Base-by-base conservation (phyloP, 1,140 invertebrate genomes). In the Trichonephila clavata region DNA sequence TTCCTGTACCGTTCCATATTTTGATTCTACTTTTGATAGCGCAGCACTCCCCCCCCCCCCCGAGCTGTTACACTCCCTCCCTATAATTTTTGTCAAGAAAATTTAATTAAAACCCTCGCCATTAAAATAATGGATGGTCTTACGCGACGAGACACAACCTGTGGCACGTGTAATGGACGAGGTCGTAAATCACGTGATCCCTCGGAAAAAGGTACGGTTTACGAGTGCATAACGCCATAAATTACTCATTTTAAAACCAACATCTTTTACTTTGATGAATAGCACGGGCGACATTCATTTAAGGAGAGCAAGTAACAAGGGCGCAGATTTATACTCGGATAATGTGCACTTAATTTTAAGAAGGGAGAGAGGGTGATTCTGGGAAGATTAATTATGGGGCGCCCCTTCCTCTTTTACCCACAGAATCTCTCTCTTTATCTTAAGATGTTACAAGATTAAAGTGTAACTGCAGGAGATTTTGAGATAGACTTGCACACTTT, bases 111-210 rank as follows among this genome's bases (percentile, higher is more conserved):
- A 68, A 68, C 10, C 2, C 10, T 10, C 8, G 14, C 65, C 65
- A 68, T 68, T 68, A 68, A 68, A 68, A 13, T 68, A 68, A 68
- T 68, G 65, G 65, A 68, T 68, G n/a, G 24, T 24, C 65, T 68
- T 14, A 14, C 65, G 13, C 65, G 24, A 68, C n/a, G 65, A 24
- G 65, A n/a, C 8, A 68, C 7, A 68, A 68, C 65, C 65, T 68
- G 24, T 68, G 65, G n/a, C 65, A 68, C 13, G 10, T 68, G n/a
- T 68, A 68, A 68, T 68, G 24, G 65, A 68, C n/a, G n/a, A 8
- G 10, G 10, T 14, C 3, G 24, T 68, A 68, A 24, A 68, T 24
- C n/a, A 24, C 65, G 24, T 24, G 10, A n/a, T 13, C 65, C 4
- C 24, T 13, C 65, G 24, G n/a, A 68, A 68, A 68, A 68, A 68